Percentiles rank a stretch among this genome's conserved stretches.
Conservation (phyloP, 2,888 invertebrate genomes). For the Agonopterix alstromeriana region DNA sequence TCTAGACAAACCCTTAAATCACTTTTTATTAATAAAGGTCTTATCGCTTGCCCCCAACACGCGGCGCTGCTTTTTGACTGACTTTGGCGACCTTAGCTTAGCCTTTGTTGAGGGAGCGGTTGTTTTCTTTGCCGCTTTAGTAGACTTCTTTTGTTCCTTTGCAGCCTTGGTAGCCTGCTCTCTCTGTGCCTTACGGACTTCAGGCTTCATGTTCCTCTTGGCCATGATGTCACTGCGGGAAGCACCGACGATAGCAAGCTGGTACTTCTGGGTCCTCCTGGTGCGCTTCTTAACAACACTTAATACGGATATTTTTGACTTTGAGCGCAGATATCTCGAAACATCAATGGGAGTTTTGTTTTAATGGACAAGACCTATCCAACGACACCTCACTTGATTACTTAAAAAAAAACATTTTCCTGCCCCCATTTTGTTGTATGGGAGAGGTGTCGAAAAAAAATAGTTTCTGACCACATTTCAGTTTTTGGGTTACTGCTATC, state of each 20-base stretch:
- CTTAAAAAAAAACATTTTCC: no score
- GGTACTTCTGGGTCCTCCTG: conserved; percentile 96
- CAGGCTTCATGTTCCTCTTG: conserved; percentile 99
- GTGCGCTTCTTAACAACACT: conserved; percentile 99
- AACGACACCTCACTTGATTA: no score
- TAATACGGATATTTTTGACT: no score
- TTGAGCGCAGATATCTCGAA: no score
- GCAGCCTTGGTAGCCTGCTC: conserved; percentile 99
- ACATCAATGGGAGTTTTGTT: no score
- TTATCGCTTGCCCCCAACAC: conserved; percentile 99
- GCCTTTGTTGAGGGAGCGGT: conserved; percentile 83
- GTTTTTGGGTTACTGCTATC: no score
- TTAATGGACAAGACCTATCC: no score
- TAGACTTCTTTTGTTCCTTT: conserved; percentile 95
- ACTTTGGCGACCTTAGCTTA: conserved; percentile 92
- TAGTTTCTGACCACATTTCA: no score
- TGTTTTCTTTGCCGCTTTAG: conserved; percentile 91
- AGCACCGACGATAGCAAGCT: conserved; percentile 98
- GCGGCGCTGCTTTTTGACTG: conserved; percentile 91
- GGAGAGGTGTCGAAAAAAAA: no score
- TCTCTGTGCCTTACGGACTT: conserved; percentile 98
- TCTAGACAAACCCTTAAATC: no score
- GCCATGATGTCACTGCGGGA: conserved; percentile 98
- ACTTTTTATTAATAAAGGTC: conserved; percentile 34
- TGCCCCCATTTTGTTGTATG: no score